Percentiles rank a stretch among this genome's conserved stretches.
Evolutionary conservation across 2,113 vertebrate species (phyloP).

Genomic region (Eurypyga helias): DNA sequence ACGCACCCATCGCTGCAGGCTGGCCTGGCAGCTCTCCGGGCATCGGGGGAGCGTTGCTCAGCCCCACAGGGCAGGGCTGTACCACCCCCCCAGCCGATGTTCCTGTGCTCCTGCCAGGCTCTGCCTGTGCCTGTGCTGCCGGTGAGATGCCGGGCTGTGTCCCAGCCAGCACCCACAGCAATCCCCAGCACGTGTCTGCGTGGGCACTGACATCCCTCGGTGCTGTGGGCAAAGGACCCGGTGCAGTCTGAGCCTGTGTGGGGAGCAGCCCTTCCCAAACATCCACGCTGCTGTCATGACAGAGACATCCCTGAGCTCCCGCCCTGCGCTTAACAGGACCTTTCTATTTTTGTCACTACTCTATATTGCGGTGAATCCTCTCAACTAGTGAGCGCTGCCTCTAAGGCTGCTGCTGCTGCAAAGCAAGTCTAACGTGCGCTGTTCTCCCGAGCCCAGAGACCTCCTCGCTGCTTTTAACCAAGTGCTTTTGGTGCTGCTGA

Average conservation of each 20-base stretch:
- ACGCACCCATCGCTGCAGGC: fast-evolving
- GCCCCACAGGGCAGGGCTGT: background rate
- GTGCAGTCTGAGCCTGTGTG: fast-evolving
- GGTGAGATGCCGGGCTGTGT: fast-evolving
- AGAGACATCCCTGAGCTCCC: background rate
- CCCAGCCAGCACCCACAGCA: background rate
- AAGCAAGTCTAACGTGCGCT: background rate
- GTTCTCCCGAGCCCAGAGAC: background rate
- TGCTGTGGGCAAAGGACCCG: fast-evolving
- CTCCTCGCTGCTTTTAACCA: background rate
- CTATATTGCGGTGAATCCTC: background rate
- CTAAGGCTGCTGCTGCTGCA: background rate
- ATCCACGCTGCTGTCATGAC: background rate
- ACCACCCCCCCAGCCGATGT: fast-evolving
- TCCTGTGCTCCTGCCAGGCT: background rate
- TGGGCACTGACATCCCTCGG: fast-evolving
- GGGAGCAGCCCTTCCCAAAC: background rate
- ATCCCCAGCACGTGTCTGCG: fast-evolving
- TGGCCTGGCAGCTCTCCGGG: background rate
- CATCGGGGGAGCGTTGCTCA: background rate
- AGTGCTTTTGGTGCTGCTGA: background rate
- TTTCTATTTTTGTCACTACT: background rate
- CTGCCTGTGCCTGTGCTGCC: fast-evolving
- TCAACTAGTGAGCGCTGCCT: fast-evolving
- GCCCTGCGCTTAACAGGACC: background rate